Conservation (phyloP, 2,888 invertebrate species). For the Callimorpha dominula region DNA sequence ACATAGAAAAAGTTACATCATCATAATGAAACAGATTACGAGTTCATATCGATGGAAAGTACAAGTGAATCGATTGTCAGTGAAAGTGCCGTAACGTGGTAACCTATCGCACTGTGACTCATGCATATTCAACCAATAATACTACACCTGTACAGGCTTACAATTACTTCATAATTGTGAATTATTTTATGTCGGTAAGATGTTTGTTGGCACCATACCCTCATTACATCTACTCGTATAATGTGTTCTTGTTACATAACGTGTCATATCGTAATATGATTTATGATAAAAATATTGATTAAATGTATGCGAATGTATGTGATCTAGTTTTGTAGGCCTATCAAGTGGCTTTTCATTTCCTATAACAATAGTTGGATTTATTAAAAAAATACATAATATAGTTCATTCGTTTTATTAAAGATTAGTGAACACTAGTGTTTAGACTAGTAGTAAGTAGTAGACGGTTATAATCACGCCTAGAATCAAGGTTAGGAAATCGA, state of each 20-base stretch:
- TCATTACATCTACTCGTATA: neutral
- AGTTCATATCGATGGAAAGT: slow-evolving; percentile 52
- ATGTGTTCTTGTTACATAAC: neutral
- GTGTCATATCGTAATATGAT: neutral
- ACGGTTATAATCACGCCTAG: too few relatives aligned
- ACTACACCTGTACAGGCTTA: slow-evolving; percentile 13
- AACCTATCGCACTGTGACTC: slow-evolving; percentile 55
- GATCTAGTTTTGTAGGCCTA: too few relatives aligned
- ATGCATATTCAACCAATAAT: slow-evolving; percentile 35
- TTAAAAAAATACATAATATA: too few relatives aligned
- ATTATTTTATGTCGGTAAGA: slow-evolving; percentile 24
- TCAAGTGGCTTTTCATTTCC: too few relatives aligned
- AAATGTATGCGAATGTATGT: too few relatives aligned
- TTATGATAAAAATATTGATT: neutral
- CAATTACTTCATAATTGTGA: slow-evolving; percentile 22
- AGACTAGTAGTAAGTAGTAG: too few relatives aligned
- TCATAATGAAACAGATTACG: slow-evolving; percentile 51
- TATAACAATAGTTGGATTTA: too few relatives aligned
- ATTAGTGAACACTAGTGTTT: too few relatives aligned
- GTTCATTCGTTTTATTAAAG: too few relatives aligned
- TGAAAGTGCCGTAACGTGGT: slow-evolving; percentile 57
- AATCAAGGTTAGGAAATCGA: too few relatives aligned
- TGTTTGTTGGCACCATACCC: neutral
- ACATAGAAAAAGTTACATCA: slow-evolving; percentile 43
- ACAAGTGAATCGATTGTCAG: slow-evolving; percentile 57